Conservation (phyloP, 2,888 invertebrate genomes). For the Halictus quadricinctus region DNA sequence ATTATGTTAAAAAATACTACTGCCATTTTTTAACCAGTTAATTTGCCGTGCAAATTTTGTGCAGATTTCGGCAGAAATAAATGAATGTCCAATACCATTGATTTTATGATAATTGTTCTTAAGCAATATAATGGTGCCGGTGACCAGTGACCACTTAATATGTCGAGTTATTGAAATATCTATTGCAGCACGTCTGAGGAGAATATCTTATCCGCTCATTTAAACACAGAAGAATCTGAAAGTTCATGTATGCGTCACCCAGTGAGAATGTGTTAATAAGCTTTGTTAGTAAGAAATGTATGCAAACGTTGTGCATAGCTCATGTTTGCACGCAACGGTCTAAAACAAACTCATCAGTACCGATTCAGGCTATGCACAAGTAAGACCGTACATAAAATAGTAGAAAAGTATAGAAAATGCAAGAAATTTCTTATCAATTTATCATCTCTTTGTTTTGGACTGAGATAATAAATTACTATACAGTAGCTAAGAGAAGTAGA, state of each 20-base stretch:
- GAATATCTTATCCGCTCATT: background rate
- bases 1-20: background rate
- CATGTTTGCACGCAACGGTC: background rate
- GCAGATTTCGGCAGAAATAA: too few species aligned
- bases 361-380: background rate
- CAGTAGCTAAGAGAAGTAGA: background rate
- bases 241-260: background rate
- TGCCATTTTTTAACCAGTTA: too few species aligned
- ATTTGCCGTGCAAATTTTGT: background rate
- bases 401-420: background rate
- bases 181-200: background rate
- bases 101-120: too few species aligned
- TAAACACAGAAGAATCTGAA: background rate
- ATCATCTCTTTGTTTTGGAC: background rate
- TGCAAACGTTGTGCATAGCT: background rate
- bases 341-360: background rate
- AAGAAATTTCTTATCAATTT: background rate
- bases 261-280: background rate
- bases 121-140: background rate
- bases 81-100: too few species aligned
- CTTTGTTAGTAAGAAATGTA: background rate
- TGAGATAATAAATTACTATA: background rate
- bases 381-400: background rate
- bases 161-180: background rate
- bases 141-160: background rate